Conservation (phyloP, 2,888 invertebrate species). For the Brachypalpus laphriformis region DNA sequence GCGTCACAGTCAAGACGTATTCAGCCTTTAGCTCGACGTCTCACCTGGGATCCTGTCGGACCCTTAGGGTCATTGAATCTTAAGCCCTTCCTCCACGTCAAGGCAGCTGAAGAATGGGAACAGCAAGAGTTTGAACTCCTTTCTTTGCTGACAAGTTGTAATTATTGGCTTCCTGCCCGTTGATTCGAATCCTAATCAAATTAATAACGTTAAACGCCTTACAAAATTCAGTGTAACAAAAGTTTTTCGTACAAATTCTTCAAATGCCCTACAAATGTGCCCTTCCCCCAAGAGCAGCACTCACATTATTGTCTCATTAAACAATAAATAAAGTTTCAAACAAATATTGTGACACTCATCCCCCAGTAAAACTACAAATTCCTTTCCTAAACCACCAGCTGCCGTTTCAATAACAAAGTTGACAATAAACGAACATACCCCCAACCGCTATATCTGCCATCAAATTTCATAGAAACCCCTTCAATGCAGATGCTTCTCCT, state of each 20-base stretch:
- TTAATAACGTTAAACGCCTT: not conserved
- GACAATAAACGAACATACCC: conserved; percentile 41
- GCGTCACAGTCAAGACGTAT: no score
- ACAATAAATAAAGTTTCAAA: conserved; percentile 9
- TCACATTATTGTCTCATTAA: conserved; percentile 26
- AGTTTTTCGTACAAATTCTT: not conserved
- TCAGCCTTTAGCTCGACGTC: no score
- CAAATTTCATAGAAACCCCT: conserved; percentile 37
- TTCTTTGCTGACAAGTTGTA: no score
- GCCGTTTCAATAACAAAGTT: conserved; percentile 37
- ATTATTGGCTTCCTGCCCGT: no score
- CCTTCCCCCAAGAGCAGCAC: not conserved
- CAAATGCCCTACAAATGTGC: not conserved
- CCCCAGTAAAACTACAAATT: not conserved
- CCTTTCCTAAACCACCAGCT: conserved; percentile 15
- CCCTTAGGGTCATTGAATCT: no score
- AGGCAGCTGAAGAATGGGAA: no score
- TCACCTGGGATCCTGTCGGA: no score
- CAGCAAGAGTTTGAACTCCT: no score
- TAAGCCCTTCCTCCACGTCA: no score
- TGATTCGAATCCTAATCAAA: no score
- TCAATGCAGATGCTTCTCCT: conserved; percentile 23
- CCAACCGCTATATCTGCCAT: conserved; percentile 5
- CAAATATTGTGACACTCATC: not conserved
- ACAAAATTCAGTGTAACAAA: not conserved